Conservation (phyloP, 2,797 vertebrate genomes). For the Arvicola amphibius region DNA sequence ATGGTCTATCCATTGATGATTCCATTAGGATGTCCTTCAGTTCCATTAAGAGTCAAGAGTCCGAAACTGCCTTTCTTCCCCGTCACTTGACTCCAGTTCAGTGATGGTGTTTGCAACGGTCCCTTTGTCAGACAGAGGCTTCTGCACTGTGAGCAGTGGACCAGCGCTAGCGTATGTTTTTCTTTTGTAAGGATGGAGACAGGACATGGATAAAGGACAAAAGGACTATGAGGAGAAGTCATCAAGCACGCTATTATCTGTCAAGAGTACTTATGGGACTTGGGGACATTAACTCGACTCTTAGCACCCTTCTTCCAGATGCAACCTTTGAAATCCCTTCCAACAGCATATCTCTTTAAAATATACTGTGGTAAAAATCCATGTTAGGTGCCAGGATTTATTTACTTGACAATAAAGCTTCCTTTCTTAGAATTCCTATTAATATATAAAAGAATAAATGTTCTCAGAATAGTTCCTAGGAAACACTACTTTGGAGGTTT, state of each 20-base stretch:
- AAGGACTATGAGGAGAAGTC: not conserved
- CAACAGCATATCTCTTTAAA: not conserved
- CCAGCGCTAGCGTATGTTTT: not conserved
- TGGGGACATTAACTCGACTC: not conserved
- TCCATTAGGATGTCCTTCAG: not conserved
- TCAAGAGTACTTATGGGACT: not conserved
- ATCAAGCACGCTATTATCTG: not conserved
- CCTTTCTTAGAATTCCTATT: conserved; percentile 66
- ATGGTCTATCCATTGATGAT: not conserved
- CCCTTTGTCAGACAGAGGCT: not conserved
- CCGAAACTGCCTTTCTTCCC: too few species aligned
- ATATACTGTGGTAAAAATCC: not conserved
- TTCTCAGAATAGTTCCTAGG: conserved; percentile 65
- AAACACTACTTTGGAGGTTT: conserved; percentile 26
- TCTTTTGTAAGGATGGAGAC: not conserved
- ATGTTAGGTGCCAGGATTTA: not conserved
- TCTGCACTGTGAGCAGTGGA: not conserved
- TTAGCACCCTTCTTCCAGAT: not conserved
- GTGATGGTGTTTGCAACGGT: not conserved
- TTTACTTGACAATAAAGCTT: conserved; percentile 30
- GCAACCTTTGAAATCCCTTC: not conserved
- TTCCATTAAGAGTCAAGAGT: conserved; percentile 53
- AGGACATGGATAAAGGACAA: not conserved
- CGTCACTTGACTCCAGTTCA: not conserved
- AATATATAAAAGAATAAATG: conserved; percentile 26